Percentiles rank a stretch among this genome's conserved stretches.
These are phyloP conservation scores for Prochilodus magdalenae DNA, from an alignment of 2,113 vertebrate species.

Conservation along the genomic window DNA sequence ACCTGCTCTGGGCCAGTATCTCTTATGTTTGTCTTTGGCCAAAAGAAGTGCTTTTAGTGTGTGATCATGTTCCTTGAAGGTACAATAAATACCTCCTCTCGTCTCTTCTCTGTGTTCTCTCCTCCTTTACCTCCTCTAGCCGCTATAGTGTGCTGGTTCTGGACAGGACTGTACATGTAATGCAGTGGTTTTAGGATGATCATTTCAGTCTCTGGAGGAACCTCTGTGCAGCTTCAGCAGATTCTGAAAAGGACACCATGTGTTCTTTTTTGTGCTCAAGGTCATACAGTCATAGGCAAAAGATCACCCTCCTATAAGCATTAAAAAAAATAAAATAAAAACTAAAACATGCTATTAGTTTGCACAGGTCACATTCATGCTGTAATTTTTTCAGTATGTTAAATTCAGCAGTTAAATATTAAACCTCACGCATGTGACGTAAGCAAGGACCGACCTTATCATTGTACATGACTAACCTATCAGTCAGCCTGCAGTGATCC, in stretches of 20 bases:
- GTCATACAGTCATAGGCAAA: too few species aligned
- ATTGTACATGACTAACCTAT: too few species aligned
- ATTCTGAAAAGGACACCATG: conserved; percentile 20
- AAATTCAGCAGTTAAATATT: too few species aligned
- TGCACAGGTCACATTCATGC: too few species aligned
- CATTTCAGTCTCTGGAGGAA: conserved; percentile 10
- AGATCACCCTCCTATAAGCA: too few species aligned
- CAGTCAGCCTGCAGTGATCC: too few species aligned
- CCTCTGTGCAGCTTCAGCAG: background rate
- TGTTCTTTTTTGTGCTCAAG: background rate
- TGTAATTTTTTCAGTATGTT: too few species aligned
- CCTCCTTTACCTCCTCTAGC: background rate
- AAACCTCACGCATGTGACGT: too few species aligned
- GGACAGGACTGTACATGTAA: background rate
- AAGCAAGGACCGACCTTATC: too few species aligned
- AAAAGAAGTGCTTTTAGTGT: conserved; percentile 37
- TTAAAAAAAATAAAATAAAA: too few species aligned
- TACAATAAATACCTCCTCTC: background rate
- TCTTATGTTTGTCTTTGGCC: conserved; percentile 17
- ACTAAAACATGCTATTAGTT: too few species aligned
- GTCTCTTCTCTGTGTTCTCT: background rate
- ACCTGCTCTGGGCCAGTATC: background rate
- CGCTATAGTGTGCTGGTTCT: conserved; percentile 11
- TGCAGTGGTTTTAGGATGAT: background rate
- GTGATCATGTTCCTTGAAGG: conserved; percentile 35